phyloP scores from a whole-genome alignment of 1,140 invertebrate species.

The Lamellibrachia luymesi region DNA sequence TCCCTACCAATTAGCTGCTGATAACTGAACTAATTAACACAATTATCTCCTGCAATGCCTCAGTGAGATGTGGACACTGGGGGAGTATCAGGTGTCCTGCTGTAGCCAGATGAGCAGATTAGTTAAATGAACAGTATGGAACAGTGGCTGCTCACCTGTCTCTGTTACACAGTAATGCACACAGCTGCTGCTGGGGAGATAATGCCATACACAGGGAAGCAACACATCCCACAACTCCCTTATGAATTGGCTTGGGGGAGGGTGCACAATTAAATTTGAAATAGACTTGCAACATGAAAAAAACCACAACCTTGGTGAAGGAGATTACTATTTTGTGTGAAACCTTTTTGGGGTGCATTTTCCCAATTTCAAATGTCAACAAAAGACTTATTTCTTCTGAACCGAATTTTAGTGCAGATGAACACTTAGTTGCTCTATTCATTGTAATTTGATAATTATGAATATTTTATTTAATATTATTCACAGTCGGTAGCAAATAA shows the following conservation, averaged over 20 bases:
- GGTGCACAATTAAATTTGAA: not conserved
- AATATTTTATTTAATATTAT: too few species aligned
- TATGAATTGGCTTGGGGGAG: not conserved
- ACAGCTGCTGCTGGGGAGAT: not conserved
- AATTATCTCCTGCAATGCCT: not conserved
- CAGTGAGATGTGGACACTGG: not conserved
- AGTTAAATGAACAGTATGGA: conserved; percentile 1
- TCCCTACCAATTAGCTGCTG: not conserved
- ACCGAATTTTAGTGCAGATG: too few species aligned
- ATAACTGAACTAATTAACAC: not conserved
- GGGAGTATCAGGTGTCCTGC: not conserved
- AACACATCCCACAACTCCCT: too few species aligned
- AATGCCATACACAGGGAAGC: not conserved
- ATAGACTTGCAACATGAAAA: not conserved
- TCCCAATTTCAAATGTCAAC: too few species aligned
- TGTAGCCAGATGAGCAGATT: not conserved
- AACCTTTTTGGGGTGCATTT: too few species aligned
- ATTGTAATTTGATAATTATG: too few species aligned
- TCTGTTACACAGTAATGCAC: not conserved
- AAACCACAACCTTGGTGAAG: not conserved
- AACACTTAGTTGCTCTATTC: too few species aligned
- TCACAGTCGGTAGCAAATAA: too few species aligned
- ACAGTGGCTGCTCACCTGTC: not conserved
- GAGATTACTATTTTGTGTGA: not conserved
- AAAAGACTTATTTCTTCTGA: too few species aligned